These are phyloP conservation scores for Antheraea pernyi DNA, from an alignment of 1,140 invertebrate species.

Conservation along the genomic window DNA sequence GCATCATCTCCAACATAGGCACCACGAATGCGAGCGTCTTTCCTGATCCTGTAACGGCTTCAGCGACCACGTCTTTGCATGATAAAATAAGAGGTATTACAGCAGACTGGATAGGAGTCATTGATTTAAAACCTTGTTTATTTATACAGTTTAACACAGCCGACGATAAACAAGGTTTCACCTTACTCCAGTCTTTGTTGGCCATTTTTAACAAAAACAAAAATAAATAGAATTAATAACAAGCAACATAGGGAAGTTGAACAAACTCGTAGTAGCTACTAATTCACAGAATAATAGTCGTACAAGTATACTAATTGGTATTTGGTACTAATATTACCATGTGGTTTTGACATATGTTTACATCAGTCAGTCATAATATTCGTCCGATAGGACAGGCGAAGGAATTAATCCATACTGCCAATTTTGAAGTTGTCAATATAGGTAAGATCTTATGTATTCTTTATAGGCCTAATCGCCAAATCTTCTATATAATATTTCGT, in stretches of 20 bases:
- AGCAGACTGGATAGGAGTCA: conserved; percentile 84
- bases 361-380: no score
- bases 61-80: conserved; percentile 97
- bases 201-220: conserved; percentile 42
- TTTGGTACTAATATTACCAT: no score
- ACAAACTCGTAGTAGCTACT: no score
- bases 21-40: conserved; percentile 98
- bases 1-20: conserved; percentile 92
- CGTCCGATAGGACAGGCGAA: no score
- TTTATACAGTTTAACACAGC: conserved; percentile 59
- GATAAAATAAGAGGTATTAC: conserved; percentile 94
- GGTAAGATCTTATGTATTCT: no score
- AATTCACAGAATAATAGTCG: no score
- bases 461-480: no score
- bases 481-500: no score
- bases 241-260: no score
- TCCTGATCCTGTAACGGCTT: conserved; percentile 98
- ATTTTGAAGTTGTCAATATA: no score
- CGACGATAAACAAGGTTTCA: conserved; percentile 47
- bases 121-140: conserved; percentile 58
- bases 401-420: no score
- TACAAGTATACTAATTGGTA: no score
- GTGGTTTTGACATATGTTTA: conserved; percentile 38
- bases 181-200: conserved; percentile 62
- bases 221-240: neutral